Percentiles rank a stretch among this genome's conserved stretches.
Evolutionary conservation across 2,113 vertebrate genomes (phyloP).

Genomic region (Eulemur rufifrons): DNA sequence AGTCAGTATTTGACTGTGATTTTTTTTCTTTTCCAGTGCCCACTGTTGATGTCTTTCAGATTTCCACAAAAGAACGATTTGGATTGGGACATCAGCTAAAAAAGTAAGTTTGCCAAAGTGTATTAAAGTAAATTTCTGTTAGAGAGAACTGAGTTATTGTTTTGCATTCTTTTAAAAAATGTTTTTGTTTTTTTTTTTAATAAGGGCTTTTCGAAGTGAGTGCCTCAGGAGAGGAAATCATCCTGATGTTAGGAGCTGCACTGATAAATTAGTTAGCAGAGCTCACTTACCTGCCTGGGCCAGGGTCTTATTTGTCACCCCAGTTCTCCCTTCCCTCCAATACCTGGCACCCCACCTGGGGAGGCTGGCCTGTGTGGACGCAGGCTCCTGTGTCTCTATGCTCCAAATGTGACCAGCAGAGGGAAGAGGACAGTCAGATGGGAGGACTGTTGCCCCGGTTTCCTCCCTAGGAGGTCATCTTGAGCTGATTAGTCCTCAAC

Average conservation of each 20-base stretch:
- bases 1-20: background rate
- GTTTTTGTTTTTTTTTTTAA: background rate
- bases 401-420: background rate
- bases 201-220: background rate
- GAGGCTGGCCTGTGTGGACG: background rate
- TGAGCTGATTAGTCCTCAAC: background rate
- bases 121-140: background rate
- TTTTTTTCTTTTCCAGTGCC: constrained; percentile 84
- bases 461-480: background rate
- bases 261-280: background rate
- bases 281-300: background rate
- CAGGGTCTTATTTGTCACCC: accelerated
- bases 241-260: background rate
- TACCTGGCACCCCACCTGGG: accelerated
- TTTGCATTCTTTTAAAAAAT: background rate
- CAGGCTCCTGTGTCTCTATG: background rate
- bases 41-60: constrained; percentile 94
- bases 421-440: background rate
- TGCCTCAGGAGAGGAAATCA: background rate
- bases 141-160: background rate
- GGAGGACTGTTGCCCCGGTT: background rate
- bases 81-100: constrained; percentile 94
- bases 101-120: constrained; percentile 87
- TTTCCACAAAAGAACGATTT: constrained; percentile 93
- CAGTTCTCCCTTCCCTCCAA: background rate